These are phyloP conservation scores for Mastomys coucha DNA, from an alignment of 2,113 vertebrate species.

Conservation along the genomic window DNA sequence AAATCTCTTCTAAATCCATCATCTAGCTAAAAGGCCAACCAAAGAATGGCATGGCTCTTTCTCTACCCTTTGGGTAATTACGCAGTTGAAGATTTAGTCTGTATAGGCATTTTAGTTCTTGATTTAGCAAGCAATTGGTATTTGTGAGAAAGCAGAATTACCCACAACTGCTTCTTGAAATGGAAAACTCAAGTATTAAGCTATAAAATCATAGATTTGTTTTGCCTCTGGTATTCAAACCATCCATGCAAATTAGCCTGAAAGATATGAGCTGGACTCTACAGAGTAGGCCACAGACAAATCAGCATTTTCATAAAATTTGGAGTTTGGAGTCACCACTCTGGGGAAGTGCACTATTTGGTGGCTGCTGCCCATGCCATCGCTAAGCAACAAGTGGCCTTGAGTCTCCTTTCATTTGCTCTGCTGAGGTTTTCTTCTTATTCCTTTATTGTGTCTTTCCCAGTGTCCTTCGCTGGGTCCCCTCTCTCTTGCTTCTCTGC, in stretches of 20 bases:
- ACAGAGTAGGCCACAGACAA: background rate
- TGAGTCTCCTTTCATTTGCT: background rate
- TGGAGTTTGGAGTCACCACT: background rate
- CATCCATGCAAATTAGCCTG: slow-evolving; percentile 13
- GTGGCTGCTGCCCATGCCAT: background rate
- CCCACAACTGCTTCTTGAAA: slow-evolving; percentile 28
- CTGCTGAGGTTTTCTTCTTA: background rate
- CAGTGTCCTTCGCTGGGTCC: background rate
- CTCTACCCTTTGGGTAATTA: background rate
- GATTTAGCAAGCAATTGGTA: slow-evolving; percentile 29
- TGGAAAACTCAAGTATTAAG: slow-evolving; percentile 32
- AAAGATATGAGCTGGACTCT: slow-evolving; percentile 19
- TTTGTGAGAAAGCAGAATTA: slow-evolving; percentile 48
- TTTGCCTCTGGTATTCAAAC: slow-evolving; percentile 51
- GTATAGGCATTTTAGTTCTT: slow-evolving; percentile 38
- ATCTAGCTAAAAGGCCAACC: background rate
- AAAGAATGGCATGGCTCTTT: background rate
- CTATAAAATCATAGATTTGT: background rate
- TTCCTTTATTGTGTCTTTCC: background rate
- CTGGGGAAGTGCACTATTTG: background rate
- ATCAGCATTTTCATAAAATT: slow-evolving; percentile 18
- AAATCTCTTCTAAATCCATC: slow-evolving; percentile 42
- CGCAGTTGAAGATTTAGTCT: background rate
- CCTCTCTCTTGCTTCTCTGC: background rate
- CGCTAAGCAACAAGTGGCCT: slow-evolving; percentile 29